Percentiles rank a stretch among this genome's conserved stretches.
Evolutionary conservation across 2,797 vertebrate genomes (phyloP).

Genomic region (Coluber constrictor): DNA sequence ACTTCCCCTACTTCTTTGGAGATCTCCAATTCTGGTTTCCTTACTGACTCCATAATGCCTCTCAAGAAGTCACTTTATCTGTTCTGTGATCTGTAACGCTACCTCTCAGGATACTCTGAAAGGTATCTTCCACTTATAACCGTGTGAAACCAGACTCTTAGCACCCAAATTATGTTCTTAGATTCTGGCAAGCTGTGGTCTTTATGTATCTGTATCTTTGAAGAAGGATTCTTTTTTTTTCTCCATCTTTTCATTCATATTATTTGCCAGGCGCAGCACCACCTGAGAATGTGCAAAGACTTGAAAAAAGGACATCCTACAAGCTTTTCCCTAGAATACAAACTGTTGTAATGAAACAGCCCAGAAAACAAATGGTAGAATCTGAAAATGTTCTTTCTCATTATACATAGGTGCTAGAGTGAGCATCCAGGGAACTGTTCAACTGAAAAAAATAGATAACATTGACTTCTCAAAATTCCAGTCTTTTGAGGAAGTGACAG

Average conservation of each 20-base stretch:
- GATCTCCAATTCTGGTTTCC: not conserved
- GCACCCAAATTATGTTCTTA: not conserved
- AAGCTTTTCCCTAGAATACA: not conserved
- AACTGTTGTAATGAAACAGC: not conserved
- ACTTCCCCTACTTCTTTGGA: not conserved
- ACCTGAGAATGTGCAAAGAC: not conserved
- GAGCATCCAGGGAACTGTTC: conserved; percentile 72
- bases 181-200: not conserved
- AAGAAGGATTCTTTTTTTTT: not conserved
- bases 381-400: not conserved
- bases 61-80: not conserved
- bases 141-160: not conserved
- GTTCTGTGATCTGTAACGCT: not conserved
- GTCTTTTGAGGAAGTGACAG: conserved; percentile 70
- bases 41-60: not conserved
- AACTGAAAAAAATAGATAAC: conserved; percentile 67
- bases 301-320: not conserved
- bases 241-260: not conserved
- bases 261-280: not conserved
- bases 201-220: not conserved
- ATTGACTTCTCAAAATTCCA: conserved; percentile 73
- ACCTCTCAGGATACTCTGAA: not conserved
- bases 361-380: not conserved
- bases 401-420: conserved; percentile 65
- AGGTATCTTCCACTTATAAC: not conserved